These are phyloP conservation scores for Pelecanoides urinatrix DNA, from an alignment of 2,113 vertebrate species.

Conservation along the genomic window DNA sequence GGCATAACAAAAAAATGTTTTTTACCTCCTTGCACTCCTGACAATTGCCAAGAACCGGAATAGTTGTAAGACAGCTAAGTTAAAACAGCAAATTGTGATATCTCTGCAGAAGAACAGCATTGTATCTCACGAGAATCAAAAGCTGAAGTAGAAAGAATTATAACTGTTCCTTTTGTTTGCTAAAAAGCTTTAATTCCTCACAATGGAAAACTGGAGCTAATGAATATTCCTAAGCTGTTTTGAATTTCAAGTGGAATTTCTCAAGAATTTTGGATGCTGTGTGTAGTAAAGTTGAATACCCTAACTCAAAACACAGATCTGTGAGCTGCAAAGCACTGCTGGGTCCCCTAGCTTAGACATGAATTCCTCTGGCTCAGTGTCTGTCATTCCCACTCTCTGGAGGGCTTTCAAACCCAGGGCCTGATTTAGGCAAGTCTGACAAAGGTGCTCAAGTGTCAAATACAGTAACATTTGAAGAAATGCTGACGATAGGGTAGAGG, in stretches of 20 bases:
- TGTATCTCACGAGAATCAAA: neutral
- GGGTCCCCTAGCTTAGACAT: neutral
- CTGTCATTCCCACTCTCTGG: neutral
- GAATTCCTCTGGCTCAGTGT: neutral
- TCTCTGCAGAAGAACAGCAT: neutral
- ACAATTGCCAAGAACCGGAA: neutral
- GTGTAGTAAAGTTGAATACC: neutral
- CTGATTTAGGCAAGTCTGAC: neutral
- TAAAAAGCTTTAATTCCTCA: neutral
- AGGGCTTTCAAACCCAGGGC: neutral
- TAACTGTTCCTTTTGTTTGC: constrained; percentile 7
- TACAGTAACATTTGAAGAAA: neutral
- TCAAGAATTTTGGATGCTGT: constrained; percentile 16
- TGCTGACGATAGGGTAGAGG: neutral
- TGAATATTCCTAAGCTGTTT: constrained; percentile 11
- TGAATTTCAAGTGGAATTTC: constrained; percentile 21
- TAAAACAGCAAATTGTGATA: neutral
- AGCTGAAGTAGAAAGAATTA: neutral
- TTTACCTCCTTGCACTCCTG: neutral
- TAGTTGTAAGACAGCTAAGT: neutral
- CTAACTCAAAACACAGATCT: neutral
- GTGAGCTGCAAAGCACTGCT: neutral
- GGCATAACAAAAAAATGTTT: neutral
- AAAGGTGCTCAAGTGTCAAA: neutral
- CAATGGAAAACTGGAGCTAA: neutral